A percentile compares a stretch with the other conserved stretches of the same genome.
These are phyloP conservation scores for Epiblema foenella DNA, from an alignment of 2,888 invertebrate species.

Conservation along the genomic window DNA sequence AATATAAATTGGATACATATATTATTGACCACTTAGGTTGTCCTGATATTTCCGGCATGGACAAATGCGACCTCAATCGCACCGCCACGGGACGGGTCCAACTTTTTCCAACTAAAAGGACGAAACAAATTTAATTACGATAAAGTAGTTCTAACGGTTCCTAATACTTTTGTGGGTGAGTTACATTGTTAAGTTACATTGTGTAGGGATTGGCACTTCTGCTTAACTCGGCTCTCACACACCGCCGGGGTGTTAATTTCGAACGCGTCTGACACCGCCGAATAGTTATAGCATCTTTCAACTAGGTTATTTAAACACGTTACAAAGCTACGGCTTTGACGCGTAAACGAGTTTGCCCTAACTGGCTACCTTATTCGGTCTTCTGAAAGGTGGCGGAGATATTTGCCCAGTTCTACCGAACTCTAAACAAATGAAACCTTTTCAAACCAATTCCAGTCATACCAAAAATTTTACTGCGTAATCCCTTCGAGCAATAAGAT, in stretches of 20 bases:
- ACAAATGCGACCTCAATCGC: conserved; percentile 16
- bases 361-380: background rate
- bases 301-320: background rate
- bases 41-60: background rate
- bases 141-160: background rate
- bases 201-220: background rate
- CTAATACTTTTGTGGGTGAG: conserved; percentile 2
- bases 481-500: conserved; percentile 32
- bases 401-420: too few species aligned
- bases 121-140: conserved; percentile 32
- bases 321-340: too few species aligned
- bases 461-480: conserved; percentile 16
- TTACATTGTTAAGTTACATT: conserved; percentile 8
- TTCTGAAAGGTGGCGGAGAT: background rate
- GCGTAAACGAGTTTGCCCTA: too few species aligned
- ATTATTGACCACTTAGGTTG: background rate
- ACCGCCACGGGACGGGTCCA: conserved; percentile 1
- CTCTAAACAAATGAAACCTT: conserved; percentile 5
- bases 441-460: conserved; percentile 14
- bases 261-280: too few species aligned
- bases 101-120: conserved; percentile 28
- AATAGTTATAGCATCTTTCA: too few species aligned
- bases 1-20: background rate
- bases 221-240: too few species aligned
- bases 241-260: too few species aligned